phyloP scores from a whole-genome alignment of 2,797 vertebrate genomes.

The Cephalopachus bancanus region DNA sequence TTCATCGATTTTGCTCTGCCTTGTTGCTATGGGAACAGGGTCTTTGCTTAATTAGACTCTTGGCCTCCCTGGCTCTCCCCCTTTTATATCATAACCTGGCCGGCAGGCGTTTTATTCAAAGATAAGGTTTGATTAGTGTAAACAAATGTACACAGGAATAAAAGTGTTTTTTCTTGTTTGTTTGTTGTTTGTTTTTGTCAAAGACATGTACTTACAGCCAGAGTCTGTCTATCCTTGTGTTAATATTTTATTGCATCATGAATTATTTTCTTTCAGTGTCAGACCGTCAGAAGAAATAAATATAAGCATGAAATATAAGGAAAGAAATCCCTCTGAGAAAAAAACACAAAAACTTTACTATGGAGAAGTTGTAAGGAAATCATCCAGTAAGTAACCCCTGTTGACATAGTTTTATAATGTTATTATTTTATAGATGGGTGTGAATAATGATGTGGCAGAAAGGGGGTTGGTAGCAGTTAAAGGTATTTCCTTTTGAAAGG shows the following conservation, averaged over 20 bases:
- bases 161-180: background rate
- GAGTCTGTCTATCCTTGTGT: background rate
- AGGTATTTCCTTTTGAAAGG: too few relatives aligned
- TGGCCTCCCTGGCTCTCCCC: background rate
- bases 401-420: slow-evolving; percentile 12
- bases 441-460: background rate
- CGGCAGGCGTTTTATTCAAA: slow-evolving; percentile 11
- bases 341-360: slow-evolving; percentile 73
- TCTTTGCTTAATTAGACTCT: background rate
- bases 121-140: background rate
- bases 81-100: background rate
- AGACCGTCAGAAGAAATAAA: slow-evolving; percentile 77
- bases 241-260: slow-evolving; percentile 55
- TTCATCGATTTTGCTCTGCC: background rate
- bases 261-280: slow-evolving; percentile 68
- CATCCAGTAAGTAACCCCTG: slow-evolving; percentile 79
- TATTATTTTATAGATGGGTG: slow-evolving; percentile 19
- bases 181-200: background rate
- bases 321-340: slow-evolving; percentile 78
- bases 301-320: slow-evolving; percentile 82
- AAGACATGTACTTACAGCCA: background rate
- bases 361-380: slow-evolving; percentile 69
- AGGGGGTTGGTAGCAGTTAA: too few relatives aligned
- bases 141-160: background rate
- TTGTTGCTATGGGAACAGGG: background rate